These are phyloP conservation scores for Blera fallax DNA, from an alignment of 2,888 invertebrate species.

Conservation along the genomic window DNA sequence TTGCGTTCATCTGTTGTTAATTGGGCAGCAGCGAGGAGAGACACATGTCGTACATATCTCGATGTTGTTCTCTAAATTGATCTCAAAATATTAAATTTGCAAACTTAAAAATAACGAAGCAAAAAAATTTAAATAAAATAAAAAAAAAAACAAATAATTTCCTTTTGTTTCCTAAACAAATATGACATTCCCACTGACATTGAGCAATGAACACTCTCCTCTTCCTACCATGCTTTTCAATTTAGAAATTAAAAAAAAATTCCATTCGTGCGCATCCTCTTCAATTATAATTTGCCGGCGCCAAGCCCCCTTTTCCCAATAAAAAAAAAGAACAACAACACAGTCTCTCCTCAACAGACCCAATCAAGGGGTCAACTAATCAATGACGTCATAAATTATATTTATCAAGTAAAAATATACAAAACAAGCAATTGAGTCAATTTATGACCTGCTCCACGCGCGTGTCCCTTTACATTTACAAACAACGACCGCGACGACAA, in stretches of 20 bases:
- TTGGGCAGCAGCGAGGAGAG: neutral
- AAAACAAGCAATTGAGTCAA: slow-evolving; percentile 65
- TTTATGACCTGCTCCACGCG: slow-evolving; percentile 61
- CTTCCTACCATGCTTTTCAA: slow-evolving; percentile 43
- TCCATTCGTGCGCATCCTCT: slow-evolving; percentile 38
- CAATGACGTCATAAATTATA: slow-evolving; percentile 63
- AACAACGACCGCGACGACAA: slow-evolving; percentile 8
- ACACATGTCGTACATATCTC: neutral
- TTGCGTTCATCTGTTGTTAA: slow-evolving; percentile 17
- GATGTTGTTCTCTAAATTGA: slow-evolving; percentile 23
- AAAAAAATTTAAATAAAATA: slow-evolving; percentile 3
- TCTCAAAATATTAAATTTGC: slow-evolving; percentile 31
- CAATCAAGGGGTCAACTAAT: slow-evolving; percentile 66
- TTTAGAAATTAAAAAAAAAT: slow-evolving; percentile 25
- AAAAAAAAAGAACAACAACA: neutral
- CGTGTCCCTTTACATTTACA: slow-evolving; percentile 40
- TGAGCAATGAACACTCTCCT: slow-evolving; percentile 3
- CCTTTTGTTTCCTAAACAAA: slow-evolving; percentile 56
- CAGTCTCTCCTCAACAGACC: slow-evolving; percentile 2
- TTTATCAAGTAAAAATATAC: slow-evolving; percentile 23
- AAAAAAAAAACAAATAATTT: slow-evolving; percentile 26
- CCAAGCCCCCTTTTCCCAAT: slow-evolving; percentile 69
- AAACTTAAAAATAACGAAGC: slow-evolving; percentile 18
- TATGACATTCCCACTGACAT: slow-evolving; percentile 69
- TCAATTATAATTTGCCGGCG: slow-evolving; percentile 45